A percentile compares a stretch with the other conserved stretches of the same genome.
phyloP scores from a whole-genome alignment of 2,113 vertebrate genomes.

The Okapia johnstoni region DNA sequence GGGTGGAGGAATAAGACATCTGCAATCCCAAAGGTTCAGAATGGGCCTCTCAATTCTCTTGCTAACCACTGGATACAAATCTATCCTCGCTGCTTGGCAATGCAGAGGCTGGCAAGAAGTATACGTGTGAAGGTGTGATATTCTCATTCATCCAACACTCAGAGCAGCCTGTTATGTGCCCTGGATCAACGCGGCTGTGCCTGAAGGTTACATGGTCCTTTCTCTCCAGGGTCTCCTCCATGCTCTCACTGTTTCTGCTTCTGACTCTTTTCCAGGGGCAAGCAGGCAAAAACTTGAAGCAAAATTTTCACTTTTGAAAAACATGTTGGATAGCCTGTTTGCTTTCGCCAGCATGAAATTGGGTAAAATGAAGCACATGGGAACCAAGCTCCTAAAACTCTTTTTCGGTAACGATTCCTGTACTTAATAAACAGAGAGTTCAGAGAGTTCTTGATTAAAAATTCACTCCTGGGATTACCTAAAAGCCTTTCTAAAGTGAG shows the following conservation, averaged over 20 bases:
- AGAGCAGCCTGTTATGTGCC: rapidly evolving
- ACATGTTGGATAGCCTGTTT: background rate
- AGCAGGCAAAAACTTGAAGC: background rate
- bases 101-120: background rate
- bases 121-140: background rate
- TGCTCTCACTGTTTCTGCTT: background rate
- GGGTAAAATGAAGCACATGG: background rate
- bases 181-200: background rate
- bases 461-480: background rate
- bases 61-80: background rate
- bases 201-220: background rate
- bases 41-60: background rate
- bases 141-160: background rate
- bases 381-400: background rate
- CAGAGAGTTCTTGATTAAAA: background rate
- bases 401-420: background rate
- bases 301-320: background rate
- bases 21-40: background rate
- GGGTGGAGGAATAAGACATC: background rate
- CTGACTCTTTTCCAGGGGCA: background rate
- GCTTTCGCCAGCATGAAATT: background rate
- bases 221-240: background rate
- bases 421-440: background rate
- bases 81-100: background rate
- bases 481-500: background rate